Evolutionary conservation across 2,113 vertebrate genomes (phyloP).

Genomic region (Perccottus glenii): DNA sequence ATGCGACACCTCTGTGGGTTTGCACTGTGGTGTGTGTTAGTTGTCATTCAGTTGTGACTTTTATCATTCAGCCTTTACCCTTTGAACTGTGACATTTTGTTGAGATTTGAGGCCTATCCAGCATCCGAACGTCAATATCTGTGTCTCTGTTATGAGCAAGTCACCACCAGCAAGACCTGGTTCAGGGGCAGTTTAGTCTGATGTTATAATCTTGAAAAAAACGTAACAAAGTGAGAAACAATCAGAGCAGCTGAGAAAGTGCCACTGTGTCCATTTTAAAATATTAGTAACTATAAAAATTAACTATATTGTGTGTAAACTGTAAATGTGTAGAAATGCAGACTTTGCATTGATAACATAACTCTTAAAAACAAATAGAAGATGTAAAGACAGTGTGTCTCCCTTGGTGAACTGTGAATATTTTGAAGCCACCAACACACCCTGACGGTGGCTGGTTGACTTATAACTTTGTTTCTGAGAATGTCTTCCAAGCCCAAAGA

Average conservation of each 20-base stretch:
- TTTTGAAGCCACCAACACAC: slow-evolving; percentile 39
- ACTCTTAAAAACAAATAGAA: too few relatives aligned
- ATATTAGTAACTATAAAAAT: too few relatives aligned
- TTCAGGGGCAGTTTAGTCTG: too few relatives aligned
- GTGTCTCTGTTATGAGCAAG: background rate
- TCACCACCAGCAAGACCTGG: too few relatives aligned
- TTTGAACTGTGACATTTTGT: background rate
- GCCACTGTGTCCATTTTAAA: too few relatives aligned
- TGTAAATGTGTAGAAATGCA: too few relatives aligned
- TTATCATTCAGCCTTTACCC: background rate
- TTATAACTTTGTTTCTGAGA: slow-evolving; percentile 69
- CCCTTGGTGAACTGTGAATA: background rate
- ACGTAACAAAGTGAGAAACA: too few relatives aligned
- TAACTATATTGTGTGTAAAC: too few relatives aligned
- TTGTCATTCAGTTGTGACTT: background rate
- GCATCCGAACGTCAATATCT: background rate
- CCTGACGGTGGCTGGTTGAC: slow-evolving; percentile 56
- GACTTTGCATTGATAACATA: too few relatives aligned
- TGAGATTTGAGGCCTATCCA: background rate
- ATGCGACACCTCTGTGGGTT: background rate
- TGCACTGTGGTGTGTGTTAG: background rate
- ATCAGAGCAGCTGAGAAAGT: too few relatives aligned
- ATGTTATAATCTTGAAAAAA: too few relatives aligned
- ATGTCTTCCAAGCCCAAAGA: slow-evolving; percentile 46
- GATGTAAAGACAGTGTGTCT: background rate